Conservation (phyloP, 2,113 vertebrate species). For the Hymenochirus boettgeri region DNA sequence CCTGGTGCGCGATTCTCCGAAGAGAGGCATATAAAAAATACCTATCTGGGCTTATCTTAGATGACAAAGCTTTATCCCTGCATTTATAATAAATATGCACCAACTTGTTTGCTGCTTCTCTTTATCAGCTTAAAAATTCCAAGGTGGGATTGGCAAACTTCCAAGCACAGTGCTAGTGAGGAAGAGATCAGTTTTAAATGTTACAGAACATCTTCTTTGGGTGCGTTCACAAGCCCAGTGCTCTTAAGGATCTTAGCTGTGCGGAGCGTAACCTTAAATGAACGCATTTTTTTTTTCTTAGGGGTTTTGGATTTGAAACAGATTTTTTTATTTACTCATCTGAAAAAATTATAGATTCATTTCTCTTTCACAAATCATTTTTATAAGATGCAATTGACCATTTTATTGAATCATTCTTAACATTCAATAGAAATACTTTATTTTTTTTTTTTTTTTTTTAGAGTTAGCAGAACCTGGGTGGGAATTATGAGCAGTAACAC, state of each 20-base stretch:
- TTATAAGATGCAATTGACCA: no score
- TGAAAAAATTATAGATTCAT: no score
- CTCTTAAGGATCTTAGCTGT: slow-evolving; percentile 5
- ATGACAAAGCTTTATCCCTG: slow-evolving; percentile 54
- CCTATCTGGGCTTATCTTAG: slow-evolving; percentile 48
- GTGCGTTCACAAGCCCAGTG: slow-evolving; percentile 14
- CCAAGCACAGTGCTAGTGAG: slow-evolving; percentile 50
- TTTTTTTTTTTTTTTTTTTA: no score
- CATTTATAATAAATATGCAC: slow-evolving; percentile 56
- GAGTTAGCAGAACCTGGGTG: no score
- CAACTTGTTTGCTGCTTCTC: slow-evolving; percentile 50
- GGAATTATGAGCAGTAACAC: no score
- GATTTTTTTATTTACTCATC: no score
- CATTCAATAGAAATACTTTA: no score
- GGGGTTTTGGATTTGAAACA: no score
- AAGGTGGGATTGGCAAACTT: slow-evolving; percentile 50
- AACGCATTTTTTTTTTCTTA: slow-evolving; percentile 28
- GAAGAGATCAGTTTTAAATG: slow-evolving; percentile 46
- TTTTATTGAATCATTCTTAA: no score
- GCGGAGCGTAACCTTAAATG: slow-evolving; percentile 38
- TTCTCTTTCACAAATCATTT: no score
- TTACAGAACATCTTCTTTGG: slow-evolving; percentile 46
- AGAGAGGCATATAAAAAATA: slow-evolving; percentile 48
- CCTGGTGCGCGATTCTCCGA: slow-evolving; percentile 38
- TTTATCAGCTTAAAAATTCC: slow-evolving; percentile 60